phyloP scores from a whole-genome alignment of 2,888 invertebrate species.

The Barypeithes pellucidus region DNA sequence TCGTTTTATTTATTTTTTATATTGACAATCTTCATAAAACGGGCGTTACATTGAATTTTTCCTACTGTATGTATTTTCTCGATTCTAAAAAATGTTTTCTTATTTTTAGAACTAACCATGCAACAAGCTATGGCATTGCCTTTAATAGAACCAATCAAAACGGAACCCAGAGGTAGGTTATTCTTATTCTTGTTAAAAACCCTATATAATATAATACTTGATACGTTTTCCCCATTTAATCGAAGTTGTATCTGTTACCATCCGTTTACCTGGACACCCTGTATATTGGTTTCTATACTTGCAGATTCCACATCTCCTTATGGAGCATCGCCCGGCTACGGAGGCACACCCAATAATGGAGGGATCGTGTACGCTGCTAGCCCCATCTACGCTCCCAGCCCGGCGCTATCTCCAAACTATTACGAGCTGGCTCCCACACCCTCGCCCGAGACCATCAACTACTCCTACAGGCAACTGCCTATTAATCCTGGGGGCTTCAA shows the following conservation, averaged over 20 bases:
- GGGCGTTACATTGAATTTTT: too few species aligned
- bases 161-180: conserved; percentile 68
- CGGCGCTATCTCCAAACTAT: conserved; percentile 47
- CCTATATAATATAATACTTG: not conserved
- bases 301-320: conserved; percentile 55
- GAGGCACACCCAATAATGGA: conserved; percentile 39
- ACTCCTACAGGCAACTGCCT: conserved; percentile 42
- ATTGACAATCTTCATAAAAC: too few species aligned
- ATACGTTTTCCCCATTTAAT: too few species aligned
- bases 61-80: too few species aligned
- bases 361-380: conserved; percentile 44
- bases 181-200: not conserved
- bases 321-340: conserved; percentile 53
- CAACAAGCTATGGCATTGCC: conserved; percentile 56
- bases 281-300: conserved; percentile 14
- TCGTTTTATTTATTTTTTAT: too few species aligned
- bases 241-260: too few species aligned
- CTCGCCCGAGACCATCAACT: conserved; percentile 44
- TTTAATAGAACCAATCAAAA: conserved; percentile 65
- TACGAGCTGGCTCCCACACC: conserved; percentile 43
- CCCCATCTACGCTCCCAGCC: conserved; percentile 41
- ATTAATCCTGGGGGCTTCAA: conserved; percentile 20
- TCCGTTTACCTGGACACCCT: too few species aligned
- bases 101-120: conserved; percentile 42
- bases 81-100: too few species aligned